Percentiles rank a stretch among this genome's conserved stretches.
Evolutionary conservation across 2,113 vertebrate species (phyloP).

Genomic region (Halcyon malimbica): DNA sequence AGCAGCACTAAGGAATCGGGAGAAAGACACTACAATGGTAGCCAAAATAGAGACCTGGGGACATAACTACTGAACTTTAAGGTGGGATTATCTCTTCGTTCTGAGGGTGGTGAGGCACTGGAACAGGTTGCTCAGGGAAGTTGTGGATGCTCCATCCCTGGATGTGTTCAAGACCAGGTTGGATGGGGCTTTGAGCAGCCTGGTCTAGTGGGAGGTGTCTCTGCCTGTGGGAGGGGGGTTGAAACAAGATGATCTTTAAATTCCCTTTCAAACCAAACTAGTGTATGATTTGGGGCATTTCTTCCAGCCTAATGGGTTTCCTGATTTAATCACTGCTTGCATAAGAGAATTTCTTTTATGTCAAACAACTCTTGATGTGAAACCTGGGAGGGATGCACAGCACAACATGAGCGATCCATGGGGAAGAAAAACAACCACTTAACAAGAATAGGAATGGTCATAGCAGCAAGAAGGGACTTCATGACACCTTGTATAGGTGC

Average conservation of each 20-base stretch:
- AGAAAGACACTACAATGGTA: not conserved
- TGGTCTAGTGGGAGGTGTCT: no score
- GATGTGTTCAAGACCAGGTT: no score
- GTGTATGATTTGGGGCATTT: not conserved
- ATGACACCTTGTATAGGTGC: no score
- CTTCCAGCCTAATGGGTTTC: not conserved
- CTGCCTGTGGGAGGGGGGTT: no score
- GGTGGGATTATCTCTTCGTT: fast-evolving
- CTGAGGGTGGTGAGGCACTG: no score
- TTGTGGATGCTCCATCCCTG: no score
- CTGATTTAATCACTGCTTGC: not conserved
- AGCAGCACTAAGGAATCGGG: not conserved
- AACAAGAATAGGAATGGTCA: not conserved
- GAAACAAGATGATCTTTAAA: no score
- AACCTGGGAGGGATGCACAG: not conserved
- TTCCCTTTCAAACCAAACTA: no score
- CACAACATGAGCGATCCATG: not conserved
- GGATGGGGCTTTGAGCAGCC: no score
- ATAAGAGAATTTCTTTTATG: not conserved
- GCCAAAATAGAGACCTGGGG: fast-evolving
- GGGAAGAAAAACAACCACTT: not conserved
- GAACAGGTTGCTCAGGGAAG: no score
- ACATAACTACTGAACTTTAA: not conserved
- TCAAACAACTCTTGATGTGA: not conserved
- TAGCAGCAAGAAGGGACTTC: not conserved